phyloP scores from a whole-genome alignment of 2,888 invertebrate species.

The Tubiluchus corallicola region DNA sequence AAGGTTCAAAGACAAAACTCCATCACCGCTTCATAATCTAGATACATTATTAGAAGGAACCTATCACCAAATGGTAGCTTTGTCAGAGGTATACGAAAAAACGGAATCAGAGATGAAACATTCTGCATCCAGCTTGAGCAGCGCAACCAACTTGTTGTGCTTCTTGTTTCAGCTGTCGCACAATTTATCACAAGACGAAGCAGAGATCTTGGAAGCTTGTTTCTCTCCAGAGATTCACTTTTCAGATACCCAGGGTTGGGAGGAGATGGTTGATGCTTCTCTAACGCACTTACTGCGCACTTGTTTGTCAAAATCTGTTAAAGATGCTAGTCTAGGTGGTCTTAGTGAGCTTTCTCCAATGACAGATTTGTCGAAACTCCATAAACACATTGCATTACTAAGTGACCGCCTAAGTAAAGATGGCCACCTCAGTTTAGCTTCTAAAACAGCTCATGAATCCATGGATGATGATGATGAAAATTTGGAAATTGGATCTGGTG shows the following conservation, averaged over 20 bases:
- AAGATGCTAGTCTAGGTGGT: slow-evolving; percentile 24
- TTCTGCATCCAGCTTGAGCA: slow-evolving; percentile 26
- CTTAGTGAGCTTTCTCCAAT: slow-evolving; percentile 17
- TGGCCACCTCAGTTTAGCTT: slow-evolving; percentile 13
- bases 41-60: slow-evolving; percentile 52
- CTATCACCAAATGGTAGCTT: slow-evolving; percentile 35
- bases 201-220: slow-evolving; percentile 25
- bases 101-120: slow-evolving; percentile 23
- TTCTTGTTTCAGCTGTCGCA: slow-evolving; percentile 28
- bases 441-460: too few species aligned
- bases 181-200: slow-evolving; percentile 28
- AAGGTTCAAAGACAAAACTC: slow-evolving; percentile 57
- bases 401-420: slow-evolving; percentile 30
- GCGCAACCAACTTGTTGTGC: slow-evolving; percentile 28
- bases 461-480: too few species aligned
- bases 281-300: slow-evolving; percentile 45
- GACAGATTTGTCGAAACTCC: slow-evolving; percentile 27
- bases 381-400: slow-evolving; percentile 30
- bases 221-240: slow-evolving; percentile 27
- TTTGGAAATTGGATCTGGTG: too few species aligned
- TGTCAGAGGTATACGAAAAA: slow-evolving; percentile 26
- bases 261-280: slow-evolving; percentile 49
- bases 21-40: slow-evolving; percentile 48
- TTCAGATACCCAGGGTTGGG: slow-evolving; percentile 48
- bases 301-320: slow-evolving; percentile 41